These are phyloP conservation scores for Melieria picta DNA, from an alignment of 2,888 invertebrate genomes.

Conservation along the genomic window DNA sequence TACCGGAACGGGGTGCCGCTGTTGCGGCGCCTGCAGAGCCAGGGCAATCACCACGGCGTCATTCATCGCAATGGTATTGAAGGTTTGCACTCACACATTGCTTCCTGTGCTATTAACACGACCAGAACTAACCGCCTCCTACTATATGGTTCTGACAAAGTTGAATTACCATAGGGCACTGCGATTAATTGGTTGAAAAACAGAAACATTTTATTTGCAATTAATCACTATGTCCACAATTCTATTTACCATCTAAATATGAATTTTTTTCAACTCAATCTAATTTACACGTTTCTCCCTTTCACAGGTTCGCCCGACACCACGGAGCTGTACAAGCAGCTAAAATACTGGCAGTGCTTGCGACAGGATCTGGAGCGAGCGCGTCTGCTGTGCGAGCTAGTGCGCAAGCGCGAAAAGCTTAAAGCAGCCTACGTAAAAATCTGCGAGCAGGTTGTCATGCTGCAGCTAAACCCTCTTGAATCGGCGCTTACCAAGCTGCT, in stretches of 20 bases:
- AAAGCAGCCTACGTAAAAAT: slow-evolving; percentile 88
- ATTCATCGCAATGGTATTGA: slow-evolving; percentile 71
- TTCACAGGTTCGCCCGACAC: slow-evolving; percentile 70
- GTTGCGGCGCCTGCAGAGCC: slow-evolving; percentile 81
- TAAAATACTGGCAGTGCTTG: slow-evolving; percentile 94
- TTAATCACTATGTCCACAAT: background rate
- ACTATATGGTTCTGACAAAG: too few relatives aligned
- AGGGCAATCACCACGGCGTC: slow-evolving; percentile 67
- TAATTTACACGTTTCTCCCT: background rate
- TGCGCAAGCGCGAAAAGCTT: slow-evolving; percentile 93
- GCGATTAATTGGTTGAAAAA: too few relatives aligned
- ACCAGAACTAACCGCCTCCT: too few relatives aligned
- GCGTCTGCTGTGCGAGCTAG: slow-evolving; percentile 88
- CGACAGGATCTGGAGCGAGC: slow-evolving; percentile 95
- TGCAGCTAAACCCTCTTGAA: slow-evolving; percentile 84
- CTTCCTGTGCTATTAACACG: too few relatives aligned
- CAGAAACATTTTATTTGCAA: background rate
- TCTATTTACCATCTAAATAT: background rate
- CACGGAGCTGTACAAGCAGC: slow-evolving; percentile 81
- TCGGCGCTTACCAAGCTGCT: slow-evolving; percentile 81
- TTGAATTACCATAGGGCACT: too few relatives aligned
- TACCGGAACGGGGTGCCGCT: slow-evolving; percentile 96
- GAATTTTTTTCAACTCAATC: background rate
- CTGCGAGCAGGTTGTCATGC: slow-evolving; percentile 82
- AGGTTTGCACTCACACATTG: slow-evolving; percentile 53